phyloP scores from a whole-genome alignment of 1,140 invertebrate genomes.

The Tachypleus tridentatus region DNA sequence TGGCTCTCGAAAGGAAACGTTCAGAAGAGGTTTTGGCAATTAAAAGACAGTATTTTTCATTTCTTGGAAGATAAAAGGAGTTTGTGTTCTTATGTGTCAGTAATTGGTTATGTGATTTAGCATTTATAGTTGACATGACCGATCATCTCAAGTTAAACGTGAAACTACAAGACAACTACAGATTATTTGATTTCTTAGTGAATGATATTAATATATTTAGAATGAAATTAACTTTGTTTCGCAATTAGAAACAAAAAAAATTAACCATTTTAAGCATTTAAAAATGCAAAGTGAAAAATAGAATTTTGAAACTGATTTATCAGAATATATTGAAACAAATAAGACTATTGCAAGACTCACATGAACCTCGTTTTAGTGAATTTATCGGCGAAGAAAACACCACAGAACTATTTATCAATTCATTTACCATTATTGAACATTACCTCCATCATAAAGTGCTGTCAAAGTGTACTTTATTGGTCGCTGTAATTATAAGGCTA shows the following conservation, averaged over 20 bases:
- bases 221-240: conserved; percentile 3
- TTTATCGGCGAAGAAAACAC: neutral
- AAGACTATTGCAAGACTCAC: neutral
- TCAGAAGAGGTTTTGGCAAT: neutral
- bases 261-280: neutral
- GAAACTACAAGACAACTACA: neutral
- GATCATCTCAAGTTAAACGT: conserved; percentile 3
- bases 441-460: too few species aligned
- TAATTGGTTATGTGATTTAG: neutral
- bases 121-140: neutral
- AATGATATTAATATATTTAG: neutral
- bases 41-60: neutral
- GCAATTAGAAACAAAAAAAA: neutral
- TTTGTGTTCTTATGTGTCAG: conserved; percentile 1
- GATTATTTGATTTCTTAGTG: too few species aligned
- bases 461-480: too few species aligned
- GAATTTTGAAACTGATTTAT: conserved; percentile 1
- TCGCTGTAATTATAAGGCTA: too few species aligned
- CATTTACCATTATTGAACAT: neutral
- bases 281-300: conserved; percentile 3
- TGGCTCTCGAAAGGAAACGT: neutral
- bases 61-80: too few species aligned
- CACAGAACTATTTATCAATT: neutral
- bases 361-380: neutral
- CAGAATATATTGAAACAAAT: neutral